These are phyloP conservation scores for Anagrus nilaparvatae DNA, from an alignment of 1,140 invertebrate genomes.

Conservation along the genomic window DNA sequence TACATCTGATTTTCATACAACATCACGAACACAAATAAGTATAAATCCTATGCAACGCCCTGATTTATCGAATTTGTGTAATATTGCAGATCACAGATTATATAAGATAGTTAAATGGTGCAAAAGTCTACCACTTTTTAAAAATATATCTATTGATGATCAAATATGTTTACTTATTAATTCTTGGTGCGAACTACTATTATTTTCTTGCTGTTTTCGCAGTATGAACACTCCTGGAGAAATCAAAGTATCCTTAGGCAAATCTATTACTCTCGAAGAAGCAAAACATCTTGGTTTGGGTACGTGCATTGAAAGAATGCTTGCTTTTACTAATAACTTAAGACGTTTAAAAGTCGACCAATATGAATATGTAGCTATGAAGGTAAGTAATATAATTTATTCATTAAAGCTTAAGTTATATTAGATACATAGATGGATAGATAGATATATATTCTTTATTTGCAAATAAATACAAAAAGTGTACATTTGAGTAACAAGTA, in stretches of 20 bases:
- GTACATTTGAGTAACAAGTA: too few species aligned
- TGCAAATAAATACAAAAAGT: too few species aligned
- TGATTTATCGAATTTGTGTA: slow-evolving; percentile 79
- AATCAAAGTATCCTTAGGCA: slow-evolving; percentile 67
- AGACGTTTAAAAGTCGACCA: slow-evolving; percentile 83
- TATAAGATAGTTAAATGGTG: slow-evolving; percentile 99
- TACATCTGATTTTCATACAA: too few species aligned
- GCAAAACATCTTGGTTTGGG: slow-evolving; percentile 59
- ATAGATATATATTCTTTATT: too few species aligned
- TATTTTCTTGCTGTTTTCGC: slow-evolving; percentile 86
- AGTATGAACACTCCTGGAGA: slow-evolving; percentile 79
- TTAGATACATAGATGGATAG: too few species aligned
- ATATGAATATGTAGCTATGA: slow-evolving; percentile 95
- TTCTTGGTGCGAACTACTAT: slow-evolving; percentile 91
- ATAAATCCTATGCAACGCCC: slow-evolving; percentile 57
- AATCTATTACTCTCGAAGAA: slow-evolving; percentile 66
- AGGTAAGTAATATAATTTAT: slow-evolving; percentile 48
- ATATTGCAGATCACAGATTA: slow-evolving; percentile 87
- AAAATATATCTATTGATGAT: slow-evolving; percentile 93
- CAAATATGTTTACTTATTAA: slow-evolving; percentile 94
- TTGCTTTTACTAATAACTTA: slow-evolving; percentile 88
- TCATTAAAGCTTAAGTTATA: too few species aligned
- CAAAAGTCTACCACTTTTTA: slow-evolving; percentile 91
- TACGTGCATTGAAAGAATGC: slow-evolving; percentile 85
- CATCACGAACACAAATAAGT: slow-evolving; percentile 40